phyloP scores from a whole-genome alignment of 2,888 invertebrate species.

The Diarsia mendica region DNA sequence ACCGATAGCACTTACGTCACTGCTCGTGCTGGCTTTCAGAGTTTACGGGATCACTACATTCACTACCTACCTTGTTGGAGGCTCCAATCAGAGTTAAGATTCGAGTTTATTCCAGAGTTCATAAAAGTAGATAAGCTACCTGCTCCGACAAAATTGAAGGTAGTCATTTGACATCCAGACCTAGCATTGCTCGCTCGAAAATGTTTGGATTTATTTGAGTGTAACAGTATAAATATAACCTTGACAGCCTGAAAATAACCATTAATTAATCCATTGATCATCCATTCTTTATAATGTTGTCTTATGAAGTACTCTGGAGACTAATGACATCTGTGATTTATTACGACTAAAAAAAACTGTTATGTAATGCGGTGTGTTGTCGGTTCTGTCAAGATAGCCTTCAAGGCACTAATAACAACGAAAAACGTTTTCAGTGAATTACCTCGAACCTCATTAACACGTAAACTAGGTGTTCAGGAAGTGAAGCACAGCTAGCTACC shows the following conservation, averaged over 20 bases:
- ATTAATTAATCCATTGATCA: neutral
- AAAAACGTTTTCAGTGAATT: slow-evolving; percentile 14
- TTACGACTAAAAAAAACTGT: neutral
- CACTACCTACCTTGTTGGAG: neutral
- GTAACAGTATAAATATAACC: neutral
- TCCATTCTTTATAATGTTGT: neutral
- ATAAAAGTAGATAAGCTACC: neutral
- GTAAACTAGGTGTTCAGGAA: slow-evolving; percentile 43
- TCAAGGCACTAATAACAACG: neutral
- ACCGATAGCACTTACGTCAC: slow-evolving; percentile 42
- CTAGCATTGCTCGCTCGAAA: neutral
- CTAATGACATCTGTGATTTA: neutral
- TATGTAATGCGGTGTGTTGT: no score
- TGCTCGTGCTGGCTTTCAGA: slow-evolving; percentile 12
- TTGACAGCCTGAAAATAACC: neutral
- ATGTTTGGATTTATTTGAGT: no score
- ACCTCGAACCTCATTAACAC: slow-evolving; percentile 51
- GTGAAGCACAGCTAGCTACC: slow-evolving; percentile 24
- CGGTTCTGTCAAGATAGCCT: neutral
- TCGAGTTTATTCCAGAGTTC: neutral
- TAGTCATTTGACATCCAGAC: neutral
- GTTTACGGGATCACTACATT: neutral
- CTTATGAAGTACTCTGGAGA: neutral
- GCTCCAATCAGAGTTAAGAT: neutral
- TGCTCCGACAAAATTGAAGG: neutral